These are phyloP conservation scores for Ctenomys sociabilis DNA, from an alignment of 2,113 vertebrate genomes.

Conservation along the genomic window DNA sequence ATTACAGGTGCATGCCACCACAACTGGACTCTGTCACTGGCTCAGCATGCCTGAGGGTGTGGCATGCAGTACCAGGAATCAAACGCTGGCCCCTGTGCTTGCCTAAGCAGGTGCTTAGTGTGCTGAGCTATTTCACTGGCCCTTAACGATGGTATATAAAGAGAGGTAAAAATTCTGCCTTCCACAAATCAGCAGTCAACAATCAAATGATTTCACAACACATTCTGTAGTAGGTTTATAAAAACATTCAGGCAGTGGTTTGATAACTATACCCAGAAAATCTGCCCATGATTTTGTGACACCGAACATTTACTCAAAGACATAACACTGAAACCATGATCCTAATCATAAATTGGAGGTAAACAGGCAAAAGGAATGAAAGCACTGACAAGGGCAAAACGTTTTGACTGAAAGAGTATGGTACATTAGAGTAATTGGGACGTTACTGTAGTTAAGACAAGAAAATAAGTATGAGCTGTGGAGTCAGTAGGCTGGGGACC, in stretches of 20 bases:
- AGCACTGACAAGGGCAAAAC: not conserved
- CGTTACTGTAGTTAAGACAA: not conserved
- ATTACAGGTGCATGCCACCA: no score
- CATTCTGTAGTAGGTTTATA: not conserved
- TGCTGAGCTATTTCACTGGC: no score
- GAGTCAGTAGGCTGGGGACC: not conserved
- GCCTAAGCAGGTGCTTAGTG: no score
- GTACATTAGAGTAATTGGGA: not conserved
- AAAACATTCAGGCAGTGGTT: not conserved
- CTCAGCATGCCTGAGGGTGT: no score
- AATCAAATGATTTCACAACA: not conserved
- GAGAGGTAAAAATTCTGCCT: not conserved
- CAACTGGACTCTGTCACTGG: no score
- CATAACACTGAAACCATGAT: not conserved
- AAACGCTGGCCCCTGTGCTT: no score
- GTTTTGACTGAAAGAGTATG: not conserved
- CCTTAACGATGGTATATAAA: not conserved
- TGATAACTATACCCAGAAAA: not conserved
- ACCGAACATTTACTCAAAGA: not conserved
- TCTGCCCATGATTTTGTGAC: not conserved
- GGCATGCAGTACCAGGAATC: no score
- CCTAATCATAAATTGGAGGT: not conserved
- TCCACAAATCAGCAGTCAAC: not conserved
- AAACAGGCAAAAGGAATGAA: not conserved
- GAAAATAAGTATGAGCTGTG: not conserved